Evolutionary conservation across 2,888 invertebrate genomes (phyloP).

Genomic region (Clivina fossor): DNA sequence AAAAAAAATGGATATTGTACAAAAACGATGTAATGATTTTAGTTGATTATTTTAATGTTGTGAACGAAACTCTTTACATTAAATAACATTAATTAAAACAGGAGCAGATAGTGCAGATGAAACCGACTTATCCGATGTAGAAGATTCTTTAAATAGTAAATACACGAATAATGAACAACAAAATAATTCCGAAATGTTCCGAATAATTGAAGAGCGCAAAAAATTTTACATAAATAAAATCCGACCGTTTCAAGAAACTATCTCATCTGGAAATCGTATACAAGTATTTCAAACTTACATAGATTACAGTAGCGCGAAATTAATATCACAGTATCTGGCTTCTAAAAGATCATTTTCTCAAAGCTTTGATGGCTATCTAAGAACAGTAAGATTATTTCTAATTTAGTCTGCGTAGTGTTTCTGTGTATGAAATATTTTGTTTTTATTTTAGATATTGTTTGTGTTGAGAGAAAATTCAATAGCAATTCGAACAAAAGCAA

Average conservation of each 20-base stretch:
- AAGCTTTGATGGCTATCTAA: conserved; percentile 91
- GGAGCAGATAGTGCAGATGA: conserved; percentile 56
- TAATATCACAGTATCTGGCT: conserved; percentile 90
- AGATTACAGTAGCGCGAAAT: conserved; percentile 87
- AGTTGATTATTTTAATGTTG: conserved; percentile 20
- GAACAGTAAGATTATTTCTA: conserved; percentile 58
- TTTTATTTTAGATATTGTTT: conserved; percentile 71
- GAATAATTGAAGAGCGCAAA: too few relatives aligned
- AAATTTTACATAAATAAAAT: too few relatives aligned
- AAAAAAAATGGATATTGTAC: too few relatives aligned
- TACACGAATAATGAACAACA: too few relatives aligned
- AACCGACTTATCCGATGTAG: too few relatives aligned
- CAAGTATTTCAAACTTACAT: conserved; percentile 90
- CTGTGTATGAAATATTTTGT: conserved; percentile 59
- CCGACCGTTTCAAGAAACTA: too few relatives aligned
- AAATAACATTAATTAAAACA: conserved; percentile 35
- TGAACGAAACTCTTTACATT: conserved; percentile 40
- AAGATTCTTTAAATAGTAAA: too few relatives aligned
- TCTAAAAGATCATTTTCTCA: conserved; percentile 97
- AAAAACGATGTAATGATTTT: too few relatives aligned
- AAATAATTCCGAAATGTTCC: too few relatives aligned
- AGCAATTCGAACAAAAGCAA: conserved; percentile 96
- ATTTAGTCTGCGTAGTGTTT: background rate
- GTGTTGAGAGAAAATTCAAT: conserved; percentile 89
- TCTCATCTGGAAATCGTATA: conserved; percentile 72